These are phyloP conservation scores for Opisthocomus hoazin DNA, from an alignment of 2,113 vertebrate species.

Conservation along the genomic window DNA sequence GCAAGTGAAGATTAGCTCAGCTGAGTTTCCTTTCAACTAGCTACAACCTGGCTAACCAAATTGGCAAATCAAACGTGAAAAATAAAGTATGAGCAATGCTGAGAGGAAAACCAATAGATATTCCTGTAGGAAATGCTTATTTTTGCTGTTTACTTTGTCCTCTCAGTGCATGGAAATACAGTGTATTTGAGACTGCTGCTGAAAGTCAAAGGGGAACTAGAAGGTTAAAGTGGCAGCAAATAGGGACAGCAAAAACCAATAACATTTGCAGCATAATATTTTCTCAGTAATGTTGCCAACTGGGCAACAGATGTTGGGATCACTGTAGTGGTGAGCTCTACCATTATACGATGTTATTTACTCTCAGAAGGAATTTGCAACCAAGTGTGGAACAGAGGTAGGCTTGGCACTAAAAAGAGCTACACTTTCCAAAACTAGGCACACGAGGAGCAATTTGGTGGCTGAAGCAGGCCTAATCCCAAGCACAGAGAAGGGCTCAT, in stretches of 20 bases:
- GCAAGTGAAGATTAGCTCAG: background rate
- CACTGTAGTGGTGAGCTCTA: background rate
- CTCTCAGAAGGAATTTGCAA: background rate
- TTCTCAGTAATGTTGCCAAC: rapidly evolving
- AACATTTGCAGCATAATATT: background rate
- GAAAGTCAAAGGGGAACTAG: background rate
- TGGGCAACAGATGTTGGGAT: background rate
- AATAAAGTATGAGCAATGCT: background rate
- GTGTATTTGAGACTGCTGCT: background rate
- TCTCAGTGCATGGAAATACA: background rate
- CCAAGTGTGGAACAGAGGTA: background rate
- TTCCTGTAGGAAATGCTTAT: background rate
- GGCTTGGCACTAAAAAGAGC: background rate
- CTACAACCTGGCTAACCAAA: background rate
- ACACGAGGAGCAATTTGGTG: background rate
- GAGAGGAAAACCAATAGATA: background rate
- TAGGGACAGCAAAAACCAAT: background rate
- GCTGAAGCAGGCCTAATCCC: background rate
- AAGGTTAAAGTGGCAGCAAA: background rate
- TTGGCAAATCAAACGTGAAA: background rate
- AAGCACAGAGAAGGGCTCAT: background rate
- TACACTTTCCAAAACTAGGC: background rate
- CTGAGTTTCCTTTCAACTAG: background rate
- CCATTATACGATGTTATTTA: background rate
- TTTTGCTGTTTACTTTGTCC: background rate